Evolutionary conservation across 2,888 invertebrate genomes (phyloP).

Genomic region (Miltochrista miniata): DNA sequence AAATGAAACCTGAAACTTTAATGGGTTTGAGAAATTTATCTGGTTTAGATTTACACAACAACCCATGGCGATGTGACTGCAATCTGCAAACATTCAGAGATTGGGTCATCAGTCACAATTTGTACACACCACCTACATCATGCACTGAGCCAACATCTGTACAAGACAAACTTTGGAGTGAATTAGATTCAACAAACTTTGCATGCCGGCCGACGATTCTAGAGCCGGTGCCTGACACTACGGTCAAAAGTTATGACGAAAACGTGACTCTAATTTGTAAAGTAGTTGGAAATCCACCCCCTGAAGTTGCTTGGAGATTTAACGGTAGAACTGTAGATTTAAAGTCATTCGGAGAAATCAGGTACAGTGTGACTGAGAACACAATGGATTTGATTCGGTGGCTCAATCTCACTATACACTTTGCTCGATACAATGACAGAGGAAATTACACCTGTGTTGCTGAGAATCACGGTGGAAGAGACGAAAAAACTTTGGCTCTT

Average conservation of each 20-base stretch:
- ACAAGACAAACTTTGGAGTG: slow-evolving; percentile 89
- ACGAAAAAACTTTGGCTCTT: slow-evolving; percentile 89
- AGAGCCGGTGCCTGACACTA: slow-evolving; percentile 83
- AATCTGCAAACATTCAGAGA: slow-evolving; percentile 90
- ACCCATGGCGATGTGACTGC: slow-evolving; percentile 96
- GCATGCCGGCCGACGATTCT: slow-evolving; percentile 92
- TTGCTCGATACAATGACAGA: slow-evolving; percentile 85
- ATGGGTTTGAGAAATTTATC: slow-evolving; percentile 87
- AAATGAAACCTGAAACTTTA: slow-evolving; percentile 87
- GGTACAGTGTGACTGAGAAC: slow-evolving; percentile 75
- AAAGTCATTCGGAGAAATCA: slow-evolving; percentile 74
- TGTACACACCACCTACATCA: slow-evolving; percentile 90
- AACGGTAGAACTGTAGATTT: slow-evolving; percentile 85
- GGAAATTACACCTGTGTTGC: slow-evolving; percentile 92
- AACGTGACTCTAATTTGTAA: slow-evolving; percentile 90
- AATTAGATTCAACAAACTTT: slow-evolving; percentile 88
- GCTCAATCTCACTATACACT: slow-evolving; percentile 88
- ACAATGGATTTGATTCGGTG: slow-evolving; percentile 80
- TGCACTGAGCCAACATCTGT: slow-evolving; percentile 88
- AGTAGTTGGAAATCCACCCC: slow-evolving; percentile 89
- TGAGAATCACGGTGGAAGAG: slow-evolving; percentile 91
- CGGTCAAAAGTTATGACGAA: slow-evolving; percentile 86
- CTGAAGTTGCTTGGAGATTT: slow-evolving; percentile 89
- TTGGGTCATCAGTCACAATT: slow-evolving; percentile 88
- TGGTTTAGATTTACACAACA: slow-evolving; percentile 90